Percentiles rank a stretch among this genome's conserved stretches.
Conservation (phyloP, 2,113 vertebrate species). For the Puntigrus tetrazona region DNA sequence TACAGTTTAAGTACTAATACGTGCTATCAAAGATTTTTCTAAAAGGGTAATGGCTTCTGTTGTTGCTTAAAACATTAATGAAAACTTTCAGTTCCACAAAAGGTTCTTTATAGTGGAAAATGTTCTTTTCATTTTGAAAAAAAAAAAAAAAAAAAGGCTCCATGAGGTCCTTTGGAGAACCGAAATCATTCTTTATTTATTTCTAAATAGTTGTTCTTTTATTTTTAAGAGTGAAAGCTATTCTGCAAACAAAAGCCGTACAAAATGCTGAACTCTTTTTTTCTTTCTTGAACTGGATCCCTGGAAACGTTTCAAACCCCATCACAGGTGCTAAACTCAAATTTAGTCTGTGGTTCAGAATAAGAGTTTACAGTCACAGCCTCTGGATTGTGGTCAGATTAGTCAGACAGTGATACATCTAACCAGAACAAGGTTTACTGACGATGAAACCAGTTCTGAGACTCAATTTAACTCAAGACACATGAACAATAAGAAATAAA, state of each 20-base stretch:
- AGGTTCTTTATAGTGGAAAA: no score
- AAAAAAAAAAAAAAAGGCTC: no score
- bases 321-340: conserved; percentile 47
- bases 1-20: neutral
- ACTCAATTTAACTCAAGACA: conserved; percentile 8
- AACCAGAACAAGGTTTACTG: conserved; percentile 25
- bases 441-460: neutral
- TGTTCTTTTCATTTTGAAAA: no score
- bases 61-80: neutral
- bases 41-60: no score
- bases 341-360: conserved; percentile 41
- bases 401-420: conserved; percentile 20
- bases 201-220: neutral
- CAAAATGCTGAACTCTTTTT: neutral
- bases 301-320: conserved; percentile 39
- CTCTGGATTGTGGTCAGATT: conserved; percentile 44
- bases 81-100: neutral
- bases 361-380: conserved; percentile 27
- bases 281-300: conserved; percentile 13
- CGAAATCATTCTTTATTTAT: neutral
- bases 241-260: neutral
- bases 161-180: neutral
- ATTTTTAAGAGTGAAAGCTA: neutral
- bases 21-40: neutral
- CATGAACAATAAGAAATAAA: conserved; percentile 9